Conservation (phyloP, 1,140 invertebrate species). For the Euwallacea fornicatus region DNA sequence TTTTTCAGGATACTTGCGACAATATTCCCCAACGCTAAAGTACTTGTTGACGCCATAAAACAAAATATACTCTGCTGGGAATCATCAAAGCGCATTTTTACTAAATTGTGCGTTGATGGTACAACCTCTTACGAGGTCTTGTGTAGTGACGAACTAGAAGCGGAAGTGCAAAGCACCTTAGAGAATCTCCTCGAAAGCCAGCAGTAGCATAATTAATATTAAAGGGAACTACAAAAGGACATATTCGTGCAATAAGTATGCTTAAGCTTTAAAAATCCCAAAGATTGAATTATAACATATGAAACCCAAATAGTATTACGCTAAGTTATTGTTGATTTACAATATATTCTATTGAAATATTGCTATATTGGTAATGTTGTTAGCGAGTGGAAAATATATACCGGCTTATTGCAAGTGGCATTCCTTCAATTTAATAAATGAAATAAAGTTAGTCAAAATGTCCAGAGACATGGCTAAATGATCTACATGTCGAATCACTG, state of each 20-base stretch:
- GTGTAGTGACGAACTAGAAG: conserved; percentile 39
- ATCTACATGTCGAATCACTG: no score
- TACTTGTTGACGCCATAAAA: conserved; percentile 41
- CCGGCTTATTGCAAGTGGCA: no score
- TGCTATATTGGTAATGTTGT: not conserved
- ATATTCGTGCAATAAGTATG: conserved; percentile 27
- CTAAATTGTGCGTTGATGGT: conserved; percentile 34
- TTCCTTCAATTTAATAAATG: no score
- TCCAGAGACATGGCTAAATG: no score
- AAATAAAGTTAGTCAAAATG: no score
- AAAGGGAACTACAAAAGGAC: conserved; percentile 25
- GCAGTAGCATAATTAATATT: not conserved
- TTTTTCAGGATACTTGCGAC: conserved; percentile 52
- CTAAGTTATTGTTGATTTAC: not conserved
- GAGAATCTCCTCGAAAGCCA: conserved; percentile 4
- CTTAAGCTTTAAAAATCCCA: conserved; percentile 1
- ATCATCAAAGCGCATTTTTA: conserved; percentile 43
- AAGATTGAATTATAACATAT: not conserved
- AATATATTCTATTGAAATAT: not conserved
- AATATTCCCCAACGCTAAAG: conserved; percentile 48
- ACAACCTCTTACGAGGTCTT: conserved; percentile 41
- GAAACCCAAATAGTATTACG: not conserved
- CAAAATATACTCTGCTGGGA: conserved; percentile 45
- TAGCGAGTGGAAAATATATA: conserved; percentile 4
- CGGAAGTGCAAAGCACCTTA: conserved; percentile 37